Evolutionary conservation across 2,888 invertebrate species (phyloP), one percentile per base, ranked within the genome.

Genomic region (Leucophora obtusa): DNA sequence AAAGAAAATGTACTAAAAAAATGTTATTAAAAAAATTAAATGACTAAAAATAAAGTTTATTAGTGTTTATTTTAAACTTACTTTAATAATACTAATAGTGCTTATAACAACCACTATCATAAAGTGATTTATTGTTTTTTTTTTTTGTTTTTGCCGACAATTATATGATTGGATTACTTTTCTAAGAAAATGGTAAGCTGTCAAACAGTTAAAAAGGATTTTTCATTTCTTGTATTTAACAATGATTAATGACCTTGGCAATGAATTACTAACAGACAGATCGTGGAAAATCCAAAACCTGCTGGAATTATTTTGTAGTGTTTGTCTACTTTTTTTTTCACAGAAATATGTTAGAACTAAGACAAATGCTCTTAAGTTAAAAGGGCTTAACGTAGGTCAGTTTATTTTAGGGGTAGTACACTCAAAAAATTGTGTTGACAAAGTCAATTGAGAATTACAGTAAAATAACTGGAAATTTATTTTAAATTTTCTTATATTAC

Each of bases 161-260:
- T 73, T 70, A 38, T 70, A 59, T 81, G 33, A 81, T 38, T 73
- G 81, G 81, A 77, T 81, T 70, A 80, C 43, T 43, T 70, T 70
- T 59, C 69, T 54, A 72, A 60, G 56, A 74, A 73, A 77, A 81
- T 81, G 81, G 81, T 81, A 81, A 81, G 76, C 70, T 43, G 51
- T 28, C 28, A 33, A 15, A 56, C 24, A 74, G n/a, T 70, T 47
- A 9, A 47, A 60, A 58, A 50, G 24, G 47, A 66, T 65, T 71
- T 51, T 18, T 21, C 43, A 17, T 3, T 35, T 50, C 15, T 51
- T 56, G 9, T 51, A 56, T 10, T 47, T n/a, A 5, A 47, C 43
- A 47, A 43, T 76, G 38, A 70, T 63, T 58, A 70, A 76, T 58
- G 56, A 63, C 28, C 50, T 75, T 62, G 10, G 33, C 47, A 21